Conservation (phyloP, 2,888 invertebrate species). For the Netelia melanura region DNA sequence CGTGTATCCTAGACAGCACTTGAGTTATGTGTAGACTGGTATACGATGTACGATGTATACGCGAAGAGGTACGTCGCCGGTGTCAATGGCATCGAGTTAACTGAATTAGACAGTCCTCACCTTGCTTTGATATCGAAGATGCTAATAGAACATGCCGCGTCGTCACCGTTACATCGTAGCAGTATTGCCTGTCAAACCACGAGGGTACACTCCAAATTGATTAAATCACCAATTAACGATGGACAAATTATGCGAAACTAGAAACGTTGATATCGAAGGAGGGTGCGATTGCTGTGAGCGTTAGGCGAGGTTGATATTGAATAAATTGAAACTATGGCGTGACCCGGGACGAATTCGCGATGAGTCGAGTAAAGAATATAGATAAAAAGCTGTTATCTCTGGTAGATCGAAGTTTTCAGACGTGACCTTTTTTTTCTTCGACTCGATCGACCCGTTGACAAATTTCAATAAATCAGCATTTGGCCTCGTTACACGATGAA, state of each 20-base stretch:
- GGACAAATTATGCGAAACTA: constrained; percentile 8
- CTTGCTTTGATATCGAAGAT: constrained; percentile 52
- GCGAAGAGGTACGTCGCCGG: constrained; percentile 18
- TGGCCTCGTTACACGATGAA: constrained; percentile 1
- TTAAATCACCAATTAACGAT: constrained; percentile 36
- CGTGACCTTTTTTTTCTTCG: background rate
- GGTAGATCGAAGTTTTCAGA: background rate
- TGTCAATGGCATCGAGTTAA: constrained; percentile 23
- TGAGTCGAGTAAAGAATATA: background rate
- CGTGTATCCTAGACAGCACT: constrained; percentile 6
- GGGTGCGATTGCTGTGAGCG: no score
- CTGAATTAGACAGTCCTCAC: constrained; percentile 53
- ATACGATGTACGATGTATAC: background rate
- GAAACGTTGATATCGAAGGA: background rate
- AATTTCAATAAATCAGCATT: constrained; percentile 58
- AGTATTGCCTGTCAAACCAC: constrained; percentile 23
- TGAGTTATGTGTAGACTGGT: constrained; percentile 29
- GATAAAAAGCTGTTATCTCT: background rate
- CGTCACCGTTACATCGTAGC: constrained; percentile 8
- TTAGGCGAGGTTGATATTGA: background rate
- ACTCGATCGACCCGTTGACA: background rate
- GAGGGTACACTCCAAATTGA: background rate
- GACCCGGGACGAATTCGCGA: background rate
- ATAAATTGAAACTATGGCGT: background rate
- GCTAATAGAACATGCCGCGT: constrained; percentile 37